These are phyloP conservation scores for Anticlea derivata DNA, from an alignment of 2,888 invertebrate genomes.

Conservation along the genomic window DNA sequence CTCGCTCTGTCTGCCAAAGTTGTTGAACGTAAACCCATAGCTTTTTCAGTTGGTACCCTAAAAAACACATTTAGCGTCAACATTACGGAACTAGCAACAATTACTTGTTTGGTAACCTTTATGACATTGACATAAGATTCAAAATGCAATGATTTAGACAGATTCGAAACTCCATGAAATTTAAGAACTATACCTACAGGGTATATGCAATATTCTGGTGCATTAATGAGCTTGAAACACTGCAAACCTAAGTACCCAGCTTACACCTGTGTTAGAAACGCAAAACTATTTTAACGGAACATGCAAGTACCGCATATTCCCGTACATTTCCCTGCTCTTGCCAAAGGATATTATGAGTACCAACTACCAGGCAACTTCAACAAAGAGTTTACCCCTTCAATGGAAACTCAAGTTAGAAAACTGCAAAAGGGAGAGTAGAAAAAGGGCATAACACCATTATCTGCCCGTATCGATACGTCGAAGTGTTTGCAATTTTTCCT, in stretches of 20 bases:
- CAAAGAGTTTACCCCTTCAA: slow-evolving; percentile 20
- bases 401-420: slow-evolving; percentile 18
- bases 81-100: too few relatives aligned
- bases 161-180: too few relatives aligned
- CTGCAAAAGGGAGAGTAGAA: slow-evolving; percentile 12
- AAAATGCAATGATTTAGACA: too few relatives aligned
- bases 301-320: neutral
- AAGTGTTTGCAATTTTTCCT: neutral
- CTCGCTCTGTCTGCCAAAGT: slow-evolving; percentile 79
- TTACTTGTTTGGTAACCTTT: too few relatives aligned
- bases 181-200: too few relatives aligned
- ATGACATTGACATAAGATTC: too few relatives aligned
- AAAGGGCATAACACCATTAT: neutral
- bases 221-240: neutral
- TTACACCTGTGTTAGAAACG: neutral
- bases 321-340: neutral
- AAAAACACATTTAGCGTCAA: neutral
- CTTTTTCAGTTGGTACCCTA: slow-evolving; percentile 75
- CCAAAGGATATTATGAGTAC: neutral
- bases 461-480: neutral
- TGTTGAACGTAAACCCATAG: slow-evolving; percentile 76
- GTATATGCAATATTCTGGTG: neutral
- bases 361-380: slow-evolving; percentile 14
- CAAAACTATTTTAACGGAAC: neutral
- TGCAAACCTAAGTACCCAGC: neutral